Conservation (phyloP, 2,797 vertebrate genomes). For the Onychomys torridus region DNA sequence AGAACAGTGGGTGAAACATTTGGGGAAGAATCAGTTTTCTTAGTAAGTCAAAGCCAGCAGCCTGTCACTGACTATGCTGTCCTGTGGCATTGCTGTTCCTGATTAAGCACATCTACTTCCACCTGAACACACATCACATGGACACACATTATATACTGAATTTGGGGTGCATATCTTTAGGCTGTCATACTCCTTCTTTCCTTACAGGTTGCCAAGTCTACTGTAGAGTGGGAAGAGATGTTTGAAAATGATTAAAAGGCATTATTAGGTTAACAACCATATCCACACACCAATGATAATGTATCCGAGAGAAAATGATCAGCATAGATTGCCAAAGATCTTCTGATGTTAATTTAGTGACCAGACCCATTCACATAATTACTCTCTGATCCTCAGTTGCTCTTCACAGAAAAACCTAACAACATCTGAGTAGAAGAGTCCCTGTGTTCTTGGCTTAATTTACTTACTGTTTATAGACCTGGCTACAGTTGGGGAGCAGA, state of each 20-base stretch:
- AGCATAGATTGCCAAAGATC: conserved; percentile 60
- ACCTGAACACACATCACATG: not conserved
- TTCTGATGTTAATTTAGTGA: conserved; percentile 59
- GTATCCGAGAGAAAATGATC: conserved; percentile 68
- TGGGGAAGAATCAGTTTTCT: not conserved
- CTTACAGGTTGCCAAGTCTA: not conserved
- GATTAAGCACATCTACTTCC: not conserved
- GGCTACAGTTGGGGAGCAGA: conserved; percentile 59
- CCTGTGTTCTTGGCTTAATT: conserved; percentile 69
- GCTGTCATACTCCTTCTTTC: not conserved
- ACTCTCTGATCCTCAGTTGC: conserved; percentile 56
- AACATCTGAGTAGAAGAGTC: conserved; percentile 65
- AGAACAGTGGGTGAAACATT: not conserved
- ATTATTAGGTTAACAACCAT: conserved; percentile 44
- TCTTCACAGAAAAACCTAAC: conserved; percentile 67
- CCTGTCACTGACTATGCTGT: not conserved
- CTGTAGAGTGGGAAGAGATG: not conserved
- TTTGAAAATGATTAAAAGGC: conserved; percentile 46
- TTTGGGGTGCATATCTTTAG: not conserved
- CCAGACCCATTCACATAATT: conserved; percentile 27
- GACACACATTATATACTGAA: not conserved
- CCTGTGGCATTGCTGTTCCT: not conserved
- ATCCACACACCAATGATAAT: conserved; percentile 26
- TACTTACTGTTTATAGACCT: conserved; percentile 73
- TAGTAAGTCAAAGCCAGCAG: not conserved